A percentile compares a stretch with the other conserved stretches of the same genome.
Evolutionary conservation across 2,797 vertebrate species (phyloP).

Genomic region (Alfaro cultratus): DNA sequence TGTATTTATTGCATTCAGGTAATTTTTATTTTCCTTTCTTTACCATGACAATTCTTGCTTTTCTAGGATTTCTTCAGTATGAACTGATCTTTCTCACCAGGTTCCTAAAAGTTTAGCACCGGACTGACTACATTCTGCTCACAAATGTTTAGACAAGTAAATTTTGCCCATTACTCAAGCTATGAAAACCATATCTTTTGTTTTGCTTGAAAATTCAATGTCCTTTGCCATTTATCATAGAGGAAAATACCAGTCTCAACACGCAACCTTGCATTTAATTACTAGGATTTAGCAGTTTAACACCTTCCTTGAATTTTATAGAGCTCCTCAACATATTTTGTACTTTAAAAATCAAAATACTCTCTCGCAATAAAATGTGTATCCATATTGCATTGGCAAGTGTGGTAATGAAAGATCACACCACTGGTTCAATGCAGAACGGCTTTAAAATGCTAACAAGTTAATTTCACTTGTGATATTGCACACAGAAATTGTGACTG

Average conservation of each 20-base stretch:
- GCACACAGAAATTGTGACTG: background rate
- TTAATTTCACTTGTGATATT: background rate
- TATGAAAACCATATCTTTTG: background rate
- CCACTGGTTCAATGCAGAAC: background rate
- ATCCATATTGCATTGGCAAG: background rate
- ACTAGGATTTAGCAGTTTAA: background rate
- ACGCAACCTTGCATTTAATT: background rate
- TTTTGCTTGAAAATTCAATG: background rate
- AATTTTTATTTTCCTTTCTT: background rate
- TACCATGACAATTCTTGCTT: background rate
- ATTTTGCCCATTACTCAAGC: background rate
- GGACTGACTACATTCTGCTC: background rate
- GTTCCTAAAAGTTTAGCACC: background rate
- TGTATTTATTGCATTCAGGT: background rate
- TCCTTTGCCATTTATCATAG: background rate
- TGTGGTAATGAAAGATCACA: background rate
- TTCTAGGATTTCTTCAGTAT: background rate
- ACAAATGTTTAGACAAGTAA: background rate
- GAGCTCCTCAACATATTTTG: background rate
- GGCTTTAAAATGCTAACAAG: background rate
- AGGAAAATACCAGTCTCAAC: background rate
- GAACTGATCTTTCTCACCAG: background rate
- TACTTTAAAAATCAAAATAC: background rate
- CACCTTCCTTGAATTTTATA: background rate
- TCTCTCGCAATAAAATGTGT: background rate